phyloP scores from a whole-genome alignment of 1,140 invertebrate genomes.

The Neodiprion pinetum region DNA sequence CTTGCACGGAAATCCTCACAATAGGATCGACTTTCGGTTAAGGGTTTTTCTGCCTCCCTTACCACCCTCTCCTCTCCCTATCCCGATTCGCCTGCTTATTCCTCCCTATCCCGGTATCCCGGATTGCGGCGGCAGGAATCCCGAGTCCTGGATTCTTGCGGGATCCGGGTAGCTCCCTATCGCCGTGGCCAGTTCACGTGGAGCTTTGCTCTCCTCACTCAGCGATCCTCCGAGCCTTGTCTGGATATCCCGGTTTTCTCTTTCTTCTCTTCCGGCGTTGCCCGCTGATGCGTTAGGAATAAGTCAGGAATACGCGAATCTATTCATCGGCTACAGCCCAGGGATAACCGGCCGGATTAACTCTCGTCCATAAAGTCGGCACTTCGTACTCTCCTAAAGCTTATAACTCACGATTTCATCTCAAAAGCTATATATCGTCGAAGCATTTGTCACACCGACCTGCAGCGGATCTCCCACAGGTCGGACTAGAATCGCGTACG shows the following conservation, averaged over 20 bases:
- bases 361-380: too few relatives aligned
- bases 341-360: not conserved
- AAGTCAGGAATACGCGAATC: too few relatives aligned
- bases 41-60: not conserved
- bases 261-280: too few relatives aligned
- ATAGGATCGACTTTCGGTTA: not conserved
- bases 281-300: too few relatives aligned
- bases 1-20: not conserved
- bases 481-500: not conserved
- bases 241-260: too few relatives aligned
- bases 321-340: not conserved
- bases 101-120: not conserved
- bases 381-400: too few relatives aligned
- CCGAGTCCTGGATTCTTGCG: not conserved
- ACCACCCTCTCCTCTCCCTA: not conserved
- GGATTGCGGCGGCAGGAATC: not conserved
- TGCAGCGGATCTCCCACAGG: too few relatives aligned
- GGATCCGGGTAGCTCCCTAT: constrained; percentile 1
- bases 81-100: not conserved
- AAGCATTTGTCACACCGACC: too few relatives aligned
- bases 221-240: not conserved
- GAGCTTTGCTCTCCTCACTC: not conserved
- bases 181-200: not conserved
- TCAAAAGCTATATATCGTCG: too few relatives aligned
- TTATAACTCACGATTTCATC: too few relatives aligned